Base-by-base conservation (phyloP, 2,113 vertebrate genomes). In the Silurus glanis region DNA sequence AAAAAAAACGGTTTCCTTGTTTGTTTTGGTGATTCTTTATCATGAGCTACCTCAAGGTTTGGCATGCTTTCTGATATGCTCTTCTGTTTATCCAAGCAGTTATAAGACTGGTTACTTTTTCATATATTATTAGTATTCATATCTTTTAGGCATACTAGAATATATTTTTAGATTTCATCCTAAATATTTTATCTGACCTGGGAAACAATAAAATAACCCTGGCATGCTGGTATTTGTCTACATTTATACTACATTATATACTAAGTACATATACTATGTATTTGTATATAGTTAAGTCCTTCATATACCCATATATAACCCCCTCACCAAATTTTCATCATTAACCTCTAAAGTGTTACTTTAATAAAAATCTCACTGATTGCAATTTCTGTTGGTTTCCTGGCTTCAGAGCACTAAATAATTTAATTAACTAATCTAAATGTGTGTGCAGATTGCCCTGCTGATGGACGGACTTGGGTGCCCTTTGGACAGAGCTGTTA, bases 391-490 rank as follows among this genome's bases (percentile, higher is more conserved):
- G 79, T 81, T 81, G 79, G 19, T 51, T 74, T 74, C 45, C 71
- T 23, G 45, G 45, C 9, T 74, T 17, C 47, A 74, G 37, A 72
- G 17, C 45, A 3, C 69, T 74, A 49, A 74, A 72, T 21, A 13
- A 9, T 75, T 23, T n/a, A 37, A 37, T 37, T 9, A 0, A 28
- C 25, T 76, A 8, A 8, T 79, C 56, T 75, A 10, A 80, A 59
- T n/a, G 21, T 78, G 47, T 23, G 6, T 72, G 67, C 89, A 96
- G 95, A 95, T 21, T 96, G 95, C 55, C 95, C 95, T 2, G 92
- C 92, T 81, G 95, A 95, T 28, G 93, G 92, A 83, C 94, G 93
- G 51, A 94, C 92, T n/a, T 95, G 95, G 95, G 91, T 95, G 62
- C 91, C 92, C 0, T 93, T 91, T 84, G 53, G 76, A 25, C 64